phyloP scores from a whole-genome alignment of 2,888 invertebrate species.

The Melipona beecheii region DNA sequence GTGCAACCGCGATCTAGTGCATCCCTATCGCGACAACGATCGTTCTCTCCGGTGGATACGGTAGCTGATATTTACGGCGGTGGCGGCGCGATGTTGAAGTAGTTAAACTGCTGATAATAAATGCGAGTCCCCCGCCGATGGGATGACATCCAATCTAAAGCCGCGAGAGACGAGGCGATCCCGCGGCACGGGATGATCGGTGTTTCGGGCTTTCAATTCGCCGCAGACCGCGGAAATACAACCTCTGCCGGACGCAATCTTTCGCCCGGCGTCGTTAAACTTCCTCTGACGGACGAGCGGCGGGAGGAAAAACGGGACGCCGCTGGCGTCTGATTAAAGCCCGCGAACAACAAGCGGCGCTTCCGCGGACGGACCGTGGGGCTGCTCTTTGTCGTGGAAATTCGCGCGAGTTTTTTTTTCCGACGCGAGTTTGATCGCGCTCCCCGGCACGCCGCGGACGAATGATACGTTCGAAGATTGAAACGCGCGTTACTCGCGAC shows the following conservation, averaged over 20 bases:
- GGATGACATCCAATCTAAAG: constrained; percentile 47
- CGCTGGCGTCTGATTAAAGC: constrained; percentile 15
- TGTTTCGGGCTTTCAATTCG: constrained; percentile 49
- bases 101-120: constrained; percentile 82
- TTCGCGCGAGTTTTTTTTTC: constrained; percentile 1
- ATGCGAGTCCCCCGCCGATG: constrained; percentile 69
- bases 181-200: constrained; percentile 5
- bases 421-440: constrained; percentile 1
- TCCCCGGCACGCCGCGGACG: accelerated
- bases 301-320: neutral
- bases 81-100: constrained; percentile 77
- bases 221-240: constrained; percentile 9
- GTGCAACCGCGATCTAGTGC: constrained; percentile 79
- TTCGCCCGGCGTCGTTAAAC: constrained; percentile 9
- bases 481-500: too few species aligned
- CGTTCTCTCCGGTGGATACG: constrained; percentile 76
- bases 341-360: neutral
- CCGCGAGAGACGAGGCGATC: constrained; percentile 17
- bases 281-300: constrained; percentile 7
- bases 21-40: constrained; percentile 82
- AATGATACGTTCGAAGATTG: neutral
- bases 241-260: neutral
- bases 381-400: neutral
- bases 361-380: neutral
- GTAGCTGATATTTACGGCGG: constrained; percentile 75